Evolutionary conservation across 2,113 vertebrate species (phyloP).

Genomic region (Diphyllodes magnificus): DNA sequence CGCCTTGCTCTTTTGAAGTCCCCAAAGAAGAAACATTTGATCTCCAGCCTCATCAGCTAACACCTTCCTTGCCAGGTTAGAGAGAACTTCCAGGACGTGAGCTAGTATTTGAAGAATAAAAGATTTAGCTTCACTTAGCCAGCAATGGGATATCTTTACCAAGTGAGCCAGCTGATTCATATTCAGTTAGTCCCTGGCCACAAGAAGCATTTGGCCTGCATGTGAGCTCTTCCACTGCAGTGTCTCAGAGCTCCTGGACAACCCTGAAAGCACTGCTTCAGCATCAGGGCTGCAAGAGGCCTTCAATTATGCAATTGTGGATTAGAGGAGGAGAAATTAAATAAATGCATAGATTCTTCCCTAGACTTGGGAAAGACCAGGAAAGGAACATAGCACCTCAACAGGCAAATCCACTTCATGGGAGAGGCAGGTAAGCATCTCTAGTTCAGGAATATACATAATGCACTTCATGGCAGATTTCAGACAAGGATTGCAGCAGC

Average conservation of each 20-base stretch:
- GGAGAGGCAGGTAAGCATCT: not conserved
- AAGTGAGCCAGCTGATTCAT: not conserved
- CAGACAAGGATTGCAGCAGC: not conserved
- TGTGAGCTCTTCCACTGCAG: not conserved
- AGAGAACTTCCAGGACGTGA: not conserved
- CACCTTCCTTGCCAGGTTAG: not conserved
- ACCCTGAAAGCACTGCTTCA: not conserved
- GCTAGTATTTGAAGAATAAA: not conserved
- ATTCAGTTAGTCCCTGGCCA: not conserved
- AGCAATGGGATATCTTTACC: not conserved
- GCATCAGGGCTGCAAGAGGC: not conserved
- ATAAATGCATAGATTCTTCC: not conserved
- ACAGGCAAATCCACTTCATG: not conserved
- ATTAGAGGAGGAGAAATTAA: not conserved
- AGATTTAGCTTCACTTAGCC: not conserved
- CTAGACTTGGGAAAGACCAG: not conserved
- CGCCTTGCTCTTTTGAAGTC: not conserved
- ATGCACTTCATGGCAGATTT: not conserved
- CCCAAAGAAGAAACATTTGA: not conserved
- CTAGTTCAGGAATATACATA: rapidly evolving
- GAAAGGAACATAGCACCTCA: not conserved
- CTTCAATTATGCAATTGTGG: not conserved
- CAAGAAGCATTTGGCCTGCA: not conserved
- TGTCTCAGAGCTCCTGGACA: not conserved
- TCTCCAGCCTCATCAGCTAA: not conserved